Base-by-base conservation (phyloP, 2,888 invertebrate genomes). In the Seira ritae region DNA sequence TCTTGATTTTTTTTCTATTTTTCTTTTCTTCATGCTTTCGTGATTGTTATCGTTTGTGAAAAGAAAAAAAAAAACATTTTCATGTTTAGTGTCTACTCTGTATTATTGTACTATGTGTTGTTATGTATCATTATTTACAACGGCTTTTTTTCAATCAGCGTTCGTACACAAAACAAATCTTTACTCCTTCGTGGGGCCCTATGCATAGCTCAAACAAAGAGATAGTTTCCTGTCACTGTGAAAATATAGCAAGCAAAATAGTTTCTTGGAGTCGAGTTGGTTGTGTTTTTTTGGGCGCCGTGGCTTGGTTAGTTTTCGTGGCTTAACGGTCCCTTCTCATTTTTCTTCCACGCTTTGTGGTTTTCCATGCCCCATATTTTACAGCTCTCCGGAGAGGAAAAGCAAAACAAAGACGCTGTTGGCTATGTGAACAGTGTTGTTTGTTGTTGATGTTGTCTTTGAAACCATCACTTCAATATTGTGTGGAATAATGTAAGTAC, bases 351-450 rank as follows among this genome's bases (percentile, higher is more conserved):
- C 50, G 50, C 50, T 50, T 3, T 50, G 17, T 50, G 50, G 17
- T n/a, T 50, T n/a, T 50, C 17, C 50, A 50, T 50, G 50, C 50
- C 17, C 50, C 50, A 50, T 50, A 50, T 50, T 50, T 50, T 50
- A 50, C 50, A n/a, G 50, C 50, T 50, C 50, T 50, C 50, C 31
- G 31, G 50, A 50, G 50, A 50, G 50, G 12, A 3, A 12, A 50
- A 50, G 12, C 50, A 12, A 50, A 31, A 31, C 50, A 50, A 50
- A 31, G 31, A 31, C 31, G 31, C 31, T 31, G 31, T 31, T 31
- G 31, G 31, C 31, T 31, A 31, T 31, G 31, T 8, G 31, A 31
- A 31, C 31, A 31, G 31, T 8, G 31, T 31, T 31, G 31, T 31
- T 31, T 31, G 31, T 31, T 31, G 31, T 8, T 31, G 31, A 31